Conservation (phyloP, 2,113 vertebrate genomes). For the Penelope pileata region DNA sequence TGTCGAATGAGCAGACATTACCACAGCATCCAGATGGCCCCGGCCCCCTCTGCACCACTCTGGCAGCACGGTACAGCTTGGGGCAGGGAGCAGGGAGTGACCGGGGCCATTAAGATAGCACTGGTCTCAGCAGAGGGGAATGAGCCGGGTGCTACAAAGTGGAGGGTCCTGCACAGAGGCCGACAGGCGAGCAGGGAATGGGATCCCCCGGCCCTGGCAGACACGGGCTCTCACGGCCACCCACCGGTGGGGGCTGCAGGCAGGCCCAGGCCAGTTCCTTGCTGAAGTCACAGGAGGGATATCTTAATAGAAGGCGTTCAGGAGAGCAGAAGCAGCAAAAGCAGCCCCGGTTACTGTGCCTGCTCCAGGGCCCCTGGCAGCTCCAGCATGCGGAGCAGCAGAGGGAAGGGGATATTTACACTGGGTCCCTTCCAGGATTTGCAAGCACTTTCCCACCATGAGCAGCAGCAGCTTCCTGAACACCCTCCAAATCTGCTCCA, state of each 20-base stretch:
- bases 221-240: background rate
- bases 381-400: background rate
- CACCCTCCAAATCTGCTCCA: background rate
- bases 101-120: background rate
- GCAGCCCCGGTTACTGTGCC: background rate
- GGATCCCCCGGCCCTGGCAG: background rate
- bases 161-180: too few species aligned
- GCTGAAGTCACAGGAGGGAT: background rate
- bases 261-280: background rate
- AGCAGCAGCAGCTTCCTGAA: constrained; percentile 7
- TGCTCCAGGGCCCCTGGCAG: background rate
- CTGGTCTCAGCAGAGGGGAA: background rate
- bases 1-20: background rate
- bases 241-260: background rate
- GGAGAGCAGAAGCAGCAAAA: background rate
- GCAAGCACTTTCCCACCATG: constrained; percentile 16
- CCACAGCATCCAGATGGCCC: background rate
- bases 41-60: background rate
- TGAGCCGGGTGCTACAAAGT: background rate
- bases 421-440: constrained; percentile 34
- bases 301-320: background rate
- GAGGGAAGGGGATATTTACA: constrained; percentile 51
- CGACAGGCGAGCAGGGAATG: background rate
- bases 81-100: background rate
- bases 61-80: background rate